These are phyloP conservation scores for Cephus runcator DNA, from an alignment of 2,888 invertebrate species.

Conservation along the genomic window DNA sequence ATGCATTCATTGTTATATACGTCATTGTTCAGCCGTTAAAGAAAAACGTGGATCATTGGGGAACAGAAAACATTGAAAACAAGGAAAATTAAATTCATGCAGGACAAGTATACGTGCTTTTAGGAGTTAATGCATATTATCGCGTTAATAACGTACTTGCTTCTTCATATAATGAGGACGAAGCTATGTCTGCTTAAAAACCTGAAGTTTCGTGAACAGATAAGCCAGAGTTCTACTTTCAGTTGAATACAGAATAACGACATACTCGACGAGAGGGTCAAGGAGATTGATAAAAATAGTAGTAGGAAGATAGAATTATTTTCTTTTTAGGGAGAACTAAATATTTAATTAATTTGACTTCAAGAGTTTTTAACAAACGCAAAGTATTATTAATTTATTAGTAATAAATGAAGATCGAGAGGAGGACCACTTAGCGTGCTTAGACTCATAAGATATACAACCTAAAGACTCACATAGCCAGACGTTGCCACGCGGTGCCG, in stretches of 20 bases:
- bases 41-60: not conserved
- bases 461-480: slow-evolving; percentile 69
- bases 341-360: not conserved
- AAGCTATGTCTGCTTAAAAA: not conserved
- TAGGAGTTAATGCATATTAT: not conserved
- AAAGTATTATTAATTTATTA: not conserved
- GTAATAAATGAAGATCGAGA: not conserved
- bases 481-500: slow-evolving; percentile 70
- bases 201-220: not conserved
- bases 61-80: not conserved
- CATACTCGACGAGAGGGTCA: not conserved
- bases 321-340: not conserved
- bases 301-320: not conserved
- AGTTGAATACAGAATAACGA: not conserved
- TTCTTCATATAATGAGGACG: not conserved
- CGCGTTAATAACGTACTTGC: not conserved
- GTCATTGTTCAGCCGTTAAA: not conserved
- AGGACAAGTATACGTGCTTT: not conserved
- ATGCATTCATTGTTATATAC: not conserved
- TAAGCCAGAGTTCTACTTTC: not conserved
- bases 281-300: not conserved
- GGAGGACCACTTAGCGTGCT: not conserved
- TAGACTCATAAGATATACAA: not conserved
- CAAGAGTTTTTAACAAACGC: not conserved
- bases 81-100: not conserved